Conservation (phyloP, 2,888 invertebrate species). For the Euproctis similis region DNA sequence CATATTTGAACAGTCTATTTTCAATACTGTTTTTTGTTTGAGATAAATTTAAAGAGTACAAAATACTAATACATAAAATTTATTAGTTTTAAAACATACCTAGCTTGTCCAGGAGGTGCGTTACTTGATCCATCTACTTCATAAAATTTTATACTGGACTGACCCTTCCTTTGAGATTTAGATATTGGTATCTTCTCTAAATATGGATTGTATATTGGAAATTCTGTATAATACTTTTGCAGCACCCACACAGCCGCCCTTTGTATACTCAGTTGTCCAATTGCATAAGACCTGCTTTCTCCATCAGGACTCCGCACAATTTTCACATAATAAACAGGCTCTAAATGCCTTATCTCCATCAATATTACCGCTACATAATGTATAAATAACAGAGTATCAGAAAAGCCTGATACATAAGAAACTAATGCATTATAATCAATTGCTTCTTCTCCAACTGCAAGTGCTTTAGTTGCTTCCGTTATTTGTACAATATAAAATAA, state of each 20-base stretch:
- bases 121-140: constrained; percentile 91
- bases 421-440: constrained; percentile 92
- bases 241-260: constrained; percentile 95
- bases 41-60: too few species aligned
- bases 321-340: constrained; percentile 91
- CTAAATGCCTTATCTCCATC: constrained; percentile 93
- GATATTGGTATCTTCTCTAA: constrained; percentile 92
- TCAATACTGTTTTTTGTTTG: too few species aligned
- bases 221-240: constrained; percentile 96
- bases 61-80: neutral
- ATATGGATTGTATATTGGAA: constrained; percentile 97
- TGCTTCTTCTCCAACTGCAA: constrained; percentile 86
- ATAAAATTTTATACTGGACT: constrained; percentile 95
- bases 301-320: constrained; percentile 98
- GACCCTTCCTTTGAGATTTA: constrained; percentile 85
- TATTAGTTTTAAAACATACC: constrained; percentile 34
- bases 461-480: constrained; percentile 86
- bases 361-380: constrained; percentile 95
- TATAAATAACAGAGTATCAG: constrained; percentile 95
- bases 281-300: constrained; percentile 89
- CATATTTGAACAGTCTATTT: too few species aligned
- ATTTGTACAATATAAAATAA: constrained; percentile 96
- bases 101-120: constrained; percentile 81
- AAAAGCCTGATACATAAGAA: constrained; percentile 92
- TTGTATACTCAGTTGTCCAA: constrained; percentile 94